phyloP scores from a whole-genome alignment of 2,113 vertebrate species.

The Melanocharis versteri region DNA sequence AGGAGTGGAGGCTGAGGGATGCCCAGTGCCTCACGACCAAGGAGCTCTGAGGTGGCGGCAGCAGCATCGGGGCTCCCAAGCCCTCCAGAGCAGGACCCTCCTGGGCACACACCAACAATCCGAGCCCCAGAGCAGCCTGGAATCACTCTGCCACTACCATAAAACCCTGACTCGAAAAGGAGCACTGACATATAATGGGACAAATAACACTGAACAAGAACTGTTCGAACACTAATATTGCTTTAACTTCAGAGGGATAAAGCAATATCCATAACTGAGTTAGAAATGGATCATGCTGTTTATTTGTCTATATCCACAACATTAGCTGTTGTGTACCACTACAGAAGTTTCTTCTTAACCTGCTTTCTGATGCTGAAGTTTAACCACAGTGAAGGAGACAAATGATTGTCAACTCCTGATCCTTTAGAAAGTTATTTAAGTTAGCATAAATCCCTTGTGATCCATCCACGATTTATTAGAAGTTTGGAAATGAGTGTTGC shows the following conservation, averaged over 20 bases:
- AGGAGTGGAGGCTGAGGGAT: neutral
- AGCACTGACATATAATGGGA: neutral
- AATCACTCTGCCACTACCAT: neutral
- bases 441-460: neutral
- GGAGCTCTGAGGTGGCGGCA: neutral
- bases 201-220: neutral
- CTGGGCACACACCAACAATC: neutral
- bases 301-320: neutral
- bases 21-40: neutral
- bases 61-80: neutral
- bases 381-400: neutral
- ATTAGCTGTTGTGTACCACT: neutral
- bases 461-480: neutral
- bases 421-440: conserved; percentile 40
- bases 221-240: neutral
- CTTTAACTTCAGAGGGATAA: neutral
- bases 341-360: neutral
- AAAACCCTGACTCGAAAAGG: neutral
- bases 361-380: neutral
- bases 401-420: neutral
- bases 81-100: neutral
- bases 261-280: neutral
- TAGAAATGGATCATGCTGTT: neutral
- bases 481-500: conserved; percentile 11
- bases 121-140: neutral